These are phyloP conservation scores for Carposina sasakii DNA, from an alignment of 1,140 invertebrate genomes.

Conservation along the genomic window DNA sequence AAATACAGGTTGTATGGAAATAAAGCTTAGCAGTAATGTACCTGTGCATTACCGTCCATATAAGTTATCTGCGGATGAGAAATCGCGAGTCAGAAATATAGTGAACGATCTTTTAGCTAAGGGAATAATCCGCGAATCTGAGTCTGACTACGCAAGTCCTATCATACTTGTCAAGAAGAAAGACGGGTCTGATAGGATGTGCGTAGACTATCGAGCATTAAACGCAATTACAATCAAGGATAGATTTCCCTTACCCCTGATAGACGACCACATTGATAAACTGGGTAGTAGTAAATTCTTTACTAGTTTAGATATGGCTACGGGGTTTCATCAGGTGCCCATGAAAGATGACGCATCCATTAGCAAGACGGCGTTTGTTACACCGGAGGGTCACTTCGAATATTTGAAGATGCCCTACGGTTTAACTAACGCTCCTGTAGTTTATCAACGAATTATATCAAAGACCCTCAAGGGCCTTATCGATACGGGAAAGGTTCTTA, in stretches of 20 bases:
- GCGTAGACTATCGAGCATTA: constrained; percentile 34
- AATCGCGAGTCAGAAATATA: neutral
- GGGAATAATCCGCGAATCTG: constrained; percentile 19
- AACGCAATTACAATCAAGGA: constrained; percentile 21
- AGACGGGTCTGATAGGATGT: constrained; percentile 24
- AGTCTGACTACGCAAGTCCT: constrained; percentile 28
- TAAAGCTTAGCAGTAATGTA: neutral
- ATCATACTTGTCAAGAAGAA: constrained; percentile 13
- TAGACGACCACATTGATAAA: constrained; percentile 4
- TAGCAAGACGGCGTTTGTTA: constrained; percentile 5
- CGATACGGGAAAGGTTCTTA: constrained; percentile 1
- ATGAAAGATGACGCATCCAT: constrained; percentile 6
- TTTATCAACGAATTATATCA: constrained; percentile 1
- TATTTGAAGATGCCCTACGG: constrained; percentile 8
- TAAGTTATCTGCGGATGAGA: neutral
- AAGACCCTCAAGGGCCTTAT: constrained; percentile 3
- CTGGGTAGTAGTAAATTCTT: constrained; percentile 12
- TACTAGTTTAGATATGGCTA: constrained; percentile 2
- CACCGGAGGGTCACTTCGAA: constrained; percentile 8
- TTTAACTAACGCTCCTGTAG: neutral
- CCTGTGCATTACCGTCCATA: constrained; percentile 7
- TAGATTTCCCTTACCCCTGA: constrained; percentile 11
- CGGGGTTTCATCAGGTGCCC: constrained; percentile 1
- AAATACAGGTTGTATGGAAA: constrained; percentile 5
- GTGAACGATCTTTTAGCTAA: constrained; percentile 3